These are phyloP conservation scores for Chionis minor DNA, from an alignment of 2,113 vertebrate species.

Conservation along the genomic window DNA sequence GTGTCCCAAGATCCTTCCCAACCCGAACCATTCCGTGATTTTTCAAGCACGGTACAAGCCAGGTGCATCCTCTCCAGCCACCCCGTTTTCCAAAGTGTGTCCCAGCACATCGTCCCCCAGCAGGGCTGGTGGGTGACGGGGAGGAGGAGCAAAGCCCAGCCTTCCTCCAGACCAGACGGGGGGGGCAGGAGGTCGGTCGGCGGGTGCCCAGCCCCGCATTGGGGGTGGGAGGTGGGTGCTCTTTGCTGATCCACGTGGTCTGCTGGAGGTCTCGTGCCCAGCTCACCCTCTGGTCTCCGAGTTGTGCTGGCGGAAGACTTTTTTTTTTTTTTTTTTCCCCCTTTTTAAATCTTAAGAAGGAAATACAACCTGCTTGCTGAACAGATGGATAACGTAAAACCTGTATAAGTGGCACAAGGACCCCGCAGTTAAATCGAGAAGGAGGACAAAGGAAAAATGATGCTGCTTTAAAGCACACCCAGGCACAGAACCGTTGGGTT, in stretches of 20 bases:
- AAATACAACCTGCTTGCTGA: background rate
- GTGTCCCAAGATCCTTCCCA: background rate
- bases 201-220: fast-evolving
- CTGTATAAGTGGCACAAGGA: fast-evolving
- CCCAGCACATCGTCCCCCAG: background rate
- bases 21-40: background rate
- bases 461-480: background rate
- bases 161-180: background rate
- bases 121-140: background rate
- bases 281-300: background rate
- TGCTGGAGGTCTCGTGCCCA: fast-evolving
- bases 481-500: background rate
- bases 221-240: background rate
- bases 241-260: no score
- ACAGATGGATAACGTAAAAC: fast-evolving
- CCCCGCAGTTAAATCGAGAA: background rate
- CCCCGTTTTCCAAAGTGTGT: background rate
- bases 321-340: no score
- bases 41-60: background rate
- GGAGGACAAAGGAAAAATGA: background rate
- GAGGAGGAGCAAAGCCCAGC: background rate
- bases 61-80: background rate
- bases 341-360: background rate
- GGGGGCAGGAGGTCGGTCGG: no score
- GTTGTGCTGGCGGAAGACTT: background rate